Conservation (phyloP, 2,113 vertebrate species). For the Motacilla alba region DNA sequence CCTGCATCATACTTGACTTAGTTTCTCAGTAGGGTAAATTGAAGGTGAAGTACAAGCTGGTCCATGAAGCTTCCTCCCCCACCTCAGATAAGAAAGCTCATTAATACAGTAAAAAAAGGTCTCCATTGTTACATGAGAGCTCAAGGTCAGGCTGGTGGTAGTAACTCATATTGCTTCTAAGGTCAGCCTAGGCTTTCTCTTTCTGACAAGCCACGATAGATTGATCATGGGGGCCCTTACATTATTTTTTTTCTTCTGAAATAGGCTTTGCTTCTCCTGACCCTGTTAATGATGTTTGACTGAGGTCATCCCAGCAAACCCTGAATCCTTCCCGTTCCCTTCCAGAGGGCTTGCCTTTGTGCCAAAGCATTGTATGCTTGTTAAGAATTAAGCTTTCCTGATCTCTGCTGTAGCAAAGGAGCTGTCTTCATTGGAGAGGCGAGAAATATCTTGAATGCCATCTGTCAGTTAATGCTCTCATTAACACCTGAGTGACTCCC, state of each 20-base stretch:
- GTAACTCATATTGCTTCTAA: slow-evolving; percentile 71
- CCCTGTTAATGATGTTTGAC: slow-evolving; percentile 67
- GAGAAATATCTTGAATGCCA: slow-evolving; percentile 55
- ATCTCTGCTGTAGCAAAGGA: slow-evolving; percentile 34
- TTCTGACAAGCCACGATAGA: slow-evolving; percentile 63
- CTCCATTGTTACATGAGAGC: slow-evolving; percentile 57
- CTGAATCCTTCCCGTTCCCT: slow-evolving; percentile 61
- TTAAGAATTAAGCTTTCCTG: slow-evolving; percentile 49
- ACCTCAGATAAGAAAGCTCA: slow-evolving; percentile 55
- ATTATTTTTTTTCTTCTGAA: slow-evolving; percentile 48
- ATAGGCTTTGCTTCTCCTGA: slow-evolving; percentile 64
- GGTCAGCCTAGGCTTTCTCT: slow-evolving; percentile 59
- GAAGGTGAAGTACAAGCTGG: slow-evolving; percentile 33
- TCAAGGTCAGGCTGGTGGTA: slow-evolving; percentile 65
- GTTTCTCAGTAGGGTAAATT: neutral
- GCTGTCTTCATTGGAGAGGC: neutral
- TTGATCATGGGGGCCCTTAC: slow-evolving; percentile 52
- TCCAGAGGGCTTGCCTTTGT: slow-evolving; percentile 50
- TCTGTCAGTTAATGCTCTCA: slow-evolving; percentile 60
- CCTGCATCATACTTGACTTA: neutral
- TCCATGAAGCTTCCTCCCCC: slow-evolving; percentile 31
- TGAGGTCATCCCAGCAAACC: slow-evolving; percentile 62
- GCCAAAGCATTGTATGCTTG: slow-evolving; percentile 33
- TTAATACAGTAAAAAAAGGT: slow-evolving; percentile 44
- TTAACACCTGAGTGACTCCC: slow-evolving; percentile 64